Conservation (phyloP, 2,113 vertebrate species). For the Amphilophus citrinellus region DNA sequence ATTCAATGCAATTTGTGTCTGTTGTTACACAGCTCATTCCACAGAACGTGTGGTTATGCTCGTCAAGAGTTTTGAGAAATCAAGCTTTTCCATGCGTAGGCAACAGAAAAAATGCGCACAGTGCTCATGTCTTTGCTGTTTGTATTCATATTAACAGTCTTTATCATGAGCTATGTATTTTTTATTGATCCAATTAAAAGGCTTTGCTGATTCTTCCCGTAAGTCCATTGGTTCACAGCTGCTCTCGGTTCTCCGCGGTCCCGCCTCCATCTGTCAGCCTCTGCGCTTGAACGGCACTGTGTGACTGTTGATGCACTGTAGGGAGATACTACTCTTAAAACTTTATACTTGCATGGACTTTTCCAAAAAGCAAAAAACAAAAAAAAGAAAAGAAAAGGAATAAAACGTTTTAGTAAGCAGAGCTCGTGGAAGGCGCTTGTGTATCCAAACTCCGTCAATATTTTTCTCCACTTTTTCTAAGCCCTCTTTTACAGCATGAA, state of each 20-base stretch:
- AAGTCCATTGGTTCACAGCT: conserved; percentile 67
- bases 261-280: conserved; percentile 73
- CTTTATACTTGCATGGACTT: conserved; percentile 32
- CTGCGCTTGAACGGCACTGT: conserved; percentile 57
- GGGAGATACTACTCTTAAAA: conserved; percentile 53
- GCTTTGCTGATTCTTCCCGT: conserved; percentile 30
- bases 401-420: not conserved
- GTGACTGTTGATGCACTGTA: conserved; percentile 51
- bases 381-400: not conserved
- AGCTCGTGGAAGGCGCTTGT: conserved; percentile 11
- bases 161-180: not conserved
- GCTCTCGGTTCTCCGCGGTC: conserved; percentile 34
- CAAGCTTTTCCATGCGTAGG: not conserved
- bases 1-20: not conserved
- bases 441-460: not conserved
- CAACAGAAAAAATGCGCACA: accelerated
- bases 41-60: not conserved
- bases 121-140: not conserved
- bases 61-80: not conserved
- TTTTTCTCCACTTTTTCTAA: conserved; percentile 62
- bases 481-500: conserved; percentile 90
- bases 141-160: not conserved
- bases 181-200: conserved; percentile 66
- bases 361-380: not conserved
- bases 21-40: not conserved